phyloP scores from a whole-genome alignment of 2,113 vertebrate species.

The Arothron firmamentum region DNA sequence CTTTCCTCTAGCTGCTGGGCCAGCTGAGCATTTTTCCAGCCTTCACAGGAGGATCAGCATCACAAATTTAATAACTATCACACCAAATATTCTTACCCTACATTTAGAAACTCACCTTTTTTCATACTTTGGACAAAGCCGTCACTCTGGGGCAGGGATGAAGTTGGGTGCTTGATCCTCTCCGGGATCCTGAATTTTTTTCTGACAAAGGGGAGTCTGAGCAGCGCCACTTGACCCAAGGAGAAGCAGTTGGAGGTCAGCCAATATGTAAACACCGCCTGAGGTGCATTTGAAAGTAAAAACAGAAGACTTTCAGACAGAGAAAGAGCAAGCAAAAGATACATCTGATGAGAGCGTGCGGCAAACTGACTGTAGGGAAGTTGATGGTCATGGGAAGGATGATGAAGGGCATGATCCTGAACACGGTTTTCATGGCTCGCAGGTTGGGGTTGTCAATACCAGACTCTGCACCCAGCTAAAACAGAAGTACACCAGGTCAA shows the following conservation, averaged over 20 bases:
- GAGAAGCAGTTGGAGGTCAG: conserved; percentile 85
- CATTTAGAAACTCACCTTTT: conserved; percentile 63
- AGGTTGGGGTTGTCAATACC: conserved; percentile 83
- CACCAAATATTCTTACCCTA: not conserved
- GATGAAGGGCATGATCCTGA: conserved; percentile 81
- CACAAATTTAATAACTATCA: not conserved
- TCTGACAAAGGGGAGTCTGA: conserved; percentile 76
- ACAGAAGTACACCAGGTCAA: not conserved
- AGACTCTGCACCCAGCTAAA: conserved; percentile 81
- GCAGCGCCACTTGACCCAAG: conserved; percentile 79
- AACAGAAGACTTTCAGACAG: not conserved
- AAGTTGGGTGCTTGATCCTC: conserved; percentile 67
- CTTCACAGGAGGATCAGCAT: conserved; percentile 51
- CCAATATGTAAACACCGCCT: conserved; percentile 92
- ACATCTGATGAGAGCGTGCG: not conserved
- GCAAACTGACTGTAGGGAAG: conserved; percentile 81
- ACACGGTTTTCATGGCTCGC: conserved; percentile 79
- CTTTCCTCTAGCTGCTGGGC: conserved; percentile 79
- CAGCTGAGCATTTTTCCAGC: conserved; percentile 83
- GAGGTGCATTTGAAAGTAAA: not conserved
- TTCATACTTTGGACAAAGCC: conserved; percentile 78
- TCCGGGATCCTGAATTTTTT: conserved; percentile 75
- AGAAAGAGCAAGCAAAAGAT: not conserved
- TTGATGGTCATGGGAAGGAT: conserved; percentile 86
- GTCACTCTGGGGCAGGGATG: conserved; percentile 60